Evolutionary conservation across 2,797 vertebrate genomes (phyloP).

Genomic region (Sternotherus odoratus): DNA sequence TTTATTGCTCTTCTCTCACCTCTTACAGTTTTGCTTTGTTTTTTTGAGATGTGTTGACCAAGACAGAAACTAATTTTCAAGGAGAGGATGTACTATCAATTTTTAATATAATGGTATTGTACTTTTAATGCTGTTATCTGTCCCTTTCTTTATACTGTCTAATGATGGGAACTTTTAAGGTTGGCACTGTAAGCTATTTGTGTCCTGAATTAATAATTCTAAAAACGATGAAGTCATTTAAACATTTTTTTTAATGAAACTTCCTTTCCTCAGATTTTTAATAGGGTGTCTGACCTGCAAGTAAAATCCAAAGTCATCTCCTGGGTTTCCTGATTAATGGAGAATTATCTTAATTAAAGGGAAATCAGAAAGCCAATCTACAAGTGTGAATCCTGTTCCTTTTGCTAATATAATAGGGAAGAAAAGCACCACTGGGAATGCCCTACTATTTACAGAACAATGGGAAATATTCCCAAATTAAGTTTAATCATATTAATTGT

Average conservation of each 20-base stretch:
- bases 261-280: slow-evolving; percentile 47
- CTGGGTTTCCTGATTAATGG: slow-evolving; percentile 27
- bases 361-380: slow-evolving; percentile 24
- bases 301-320: slow-evolving; percentile 56
- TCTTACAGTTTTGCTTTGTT: not conserved
- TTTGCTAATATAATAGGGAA: slow-evolving; percentile 20
- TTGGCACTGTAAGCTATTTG: slow-evolving; percentile 35
- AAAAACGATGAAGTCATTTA: slow-evolving; percentile 63
- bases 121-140: slow-evolving; percentile 28
- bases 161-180: slow-evolving; percentile 43
- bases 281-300: slow-evolving; percentile 32
- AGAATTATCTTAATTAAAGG: slow-evolving; percentile 42
- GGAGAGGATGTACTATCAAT: slow-evolving; percentile 44
- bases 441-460: not conserved
- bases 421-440: not conserved
- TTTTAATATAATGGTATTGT: slow-evolving; percentile 33
- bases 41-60: not conserved
- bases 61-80: slow-evolving; percentile 35
- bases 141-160: slow-evolving; percentile 37
- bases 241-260: slow-evolving; percentile 36
- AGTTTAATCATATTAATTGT: not conserved
- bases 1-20: not conserved
- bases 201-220: slow-evolving; percentile 50
- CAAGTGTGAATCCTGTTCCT: not conserved
- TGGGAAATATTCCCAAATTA: not conserved